Evolutionary conservation across 2,113 vertebrate genomes (phyloP).

Genomic region (Malurus cyaneus): DNA sequence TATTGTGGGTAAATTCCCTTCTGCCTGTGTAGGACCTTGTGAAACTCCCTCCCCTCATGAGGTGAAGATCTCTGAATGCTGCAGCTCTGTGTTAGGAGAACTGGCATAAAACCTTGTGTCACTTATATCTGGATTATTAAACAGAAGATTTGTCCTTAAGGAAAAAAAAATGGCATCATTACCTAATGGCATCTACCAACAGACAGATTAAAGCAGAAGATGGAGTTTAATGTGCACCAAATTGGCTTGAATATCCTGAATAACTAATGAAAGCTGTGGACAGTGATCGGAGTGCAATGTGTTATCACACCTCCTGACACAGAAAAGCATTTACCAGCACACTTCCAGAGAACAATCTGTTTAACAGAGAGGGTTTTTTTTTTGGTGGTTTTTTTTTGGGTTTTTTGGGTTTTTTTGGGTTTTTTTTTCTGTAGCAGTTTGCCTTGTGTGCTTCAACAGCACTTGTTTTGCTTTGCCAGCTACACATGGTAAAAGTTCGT

Average conservation of each 20-base stretch:
- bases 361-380: neutral
- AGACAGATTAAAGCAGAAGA: neutral
- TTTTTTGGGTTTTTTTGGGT: neutral
- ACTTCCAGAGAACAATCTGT: neutral
- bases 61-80: neutral
- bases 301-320: neutral
- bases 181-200: neutral
- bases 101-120: accelerated
- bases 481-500: neutral
- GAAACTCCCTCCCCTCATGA: neutral
- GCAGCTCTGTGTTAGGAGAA: neutral
- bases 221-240: neutral
- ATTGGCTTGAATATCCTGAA: neutral
- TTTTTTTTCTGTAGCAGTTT: neutral
- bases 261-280: neutral
- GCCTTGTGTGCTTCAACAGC: neutral
- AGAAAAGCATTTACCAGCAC: neutral
- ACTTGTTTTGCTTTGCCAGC: neutral
- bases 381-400: neutral
- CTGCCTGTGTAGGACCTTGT: neutral
- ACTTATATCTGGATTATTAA: neutral
- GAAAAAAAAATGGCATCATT: accelerated
- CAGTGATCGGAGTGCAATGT: neutral
- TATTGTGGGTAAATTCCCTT: neutral
- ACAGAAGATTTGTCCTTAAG: neutral